Evolutionary conservation across 2,113 vertebrate genomes (phyloP).

Genomic region (Triplophysa dalaica): DNA sequence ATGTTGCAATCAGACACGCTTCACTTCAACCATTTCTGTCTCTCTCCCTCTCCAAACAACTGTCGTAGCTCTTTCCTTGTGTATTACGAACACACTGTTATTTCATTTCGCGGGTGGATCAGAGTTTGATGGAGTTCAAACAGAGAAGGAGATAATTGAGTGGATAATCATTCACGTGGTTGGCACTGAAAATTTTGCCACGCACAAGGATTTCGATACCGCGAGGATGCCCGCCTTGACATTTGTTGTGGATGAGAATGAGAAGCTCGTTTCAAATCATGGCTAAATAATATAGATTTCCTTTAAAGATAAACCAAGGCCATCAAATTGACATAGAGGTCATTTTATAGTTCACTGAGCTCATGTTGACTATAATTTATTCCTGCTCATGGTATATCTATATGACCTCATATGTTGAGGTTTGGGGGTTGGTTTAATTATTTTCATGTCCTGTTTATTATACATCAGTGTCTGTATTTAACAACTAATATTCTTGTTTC

Average conservation of each 20-base stretch:
- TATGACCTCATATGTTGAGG: neutral
- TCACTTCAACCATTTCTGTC: neutral
- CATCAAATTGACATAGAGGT: constrained; percentile 24
- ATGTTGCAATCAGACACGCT: constrained; percentile 37
- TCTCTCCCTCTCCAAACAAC: constrained; percentile 22
- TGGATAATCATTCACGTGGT: constrained; percentile 31
- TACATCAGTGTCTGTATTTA: neutral
- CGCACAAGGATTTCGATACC: neutral
- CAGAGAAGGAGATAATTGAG: constrained; percentile 32
- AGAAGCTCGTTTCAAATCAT: neutral
- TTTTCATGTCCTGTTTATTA: neutral
- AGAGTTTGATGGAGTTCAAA: constrained; percentile 11
- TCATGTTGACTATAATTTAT: constrained; percentile 15
- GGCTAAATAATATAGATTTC: constrained; percentile 17
- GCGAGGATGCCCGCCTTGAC: neutral
- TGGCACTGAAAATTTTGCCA: neutral
- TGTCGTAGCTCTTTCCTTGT: neutral
- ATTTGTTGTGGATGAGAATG: constrained; percentile 5
- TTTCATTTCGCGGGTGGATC: constrained; percentile 33
- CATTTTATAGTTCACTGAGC: constrained; percentile 4
- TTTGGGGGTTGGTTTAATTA: neutral
- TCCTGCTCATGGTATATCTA: neutral
- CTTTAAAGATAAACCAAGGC: neutral
- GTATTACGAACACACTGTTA: constrained; percentile 34
- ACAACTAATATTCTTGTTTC: neutral